A percentile compares a stretch with the other conserved stretches of the same genome.
Evolutionary conservation across 2,113 vertebrate species (phyloP).

Genomic region (Spea multiplicata): DNA sequence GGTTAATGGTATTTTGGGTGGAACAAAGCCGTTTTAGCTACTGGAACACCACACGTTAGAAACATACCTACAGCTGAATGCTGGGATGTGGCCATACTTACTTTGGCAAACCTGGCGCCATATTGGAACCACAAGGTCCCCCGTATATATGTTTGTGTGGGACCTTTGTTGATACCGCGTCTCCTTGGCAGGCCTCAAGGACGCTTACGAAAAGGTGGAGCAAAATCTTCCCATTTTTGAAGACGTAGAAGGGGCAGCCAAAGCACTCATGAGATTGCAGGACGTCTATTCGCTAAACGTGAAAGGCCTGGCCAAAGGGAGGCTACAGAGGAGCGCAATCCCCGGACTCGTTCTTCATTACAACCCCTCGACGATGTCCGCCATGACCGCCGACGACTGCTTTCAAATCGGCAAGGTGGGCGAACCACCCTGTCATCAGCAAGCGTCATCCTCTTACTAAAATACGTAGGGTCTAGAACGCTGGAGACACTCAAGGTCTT

Average conservation of each 20-base stretch:
- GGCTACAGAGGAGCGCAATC: conserved; percentile 68
- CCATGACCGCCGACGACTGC: conserved; percentile 85
- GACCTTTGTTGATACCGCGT: background rate
- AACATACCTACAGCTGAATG: no score
- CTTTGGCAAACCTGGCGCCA: no score
- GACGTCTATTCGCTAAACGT: conserved; percentile 84
- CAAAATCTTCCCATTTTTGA: conserved; percentile 73
- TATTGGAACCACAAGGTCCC: no score
- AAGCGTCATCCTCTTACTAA: no score
- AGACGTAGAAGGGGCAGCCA: conserved; percentile 82
- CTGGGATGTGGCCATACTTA: no score
- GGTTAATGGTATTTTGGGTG: no score
- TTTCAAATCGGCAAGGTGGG: conserved; percentile 90
- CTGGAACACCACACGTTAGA: no score
- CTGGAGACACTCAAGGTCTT: no score
- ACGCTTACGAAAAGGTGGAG: conserved; percentile 68
- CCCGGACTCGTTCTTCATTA: conserved; percentile 62
- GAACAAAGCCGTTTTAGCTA: no score
- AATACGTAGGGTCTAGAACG: no score
- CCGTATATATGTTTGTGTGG: no score
- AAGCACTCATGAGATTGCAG: conserved; percentile 86
- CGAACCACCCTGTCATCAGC: background rate
- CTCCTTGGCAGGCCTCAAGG: conserved; percentile 69
- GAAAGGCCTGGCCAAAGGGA: conserved; percentile 70
- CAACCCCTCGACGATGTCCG: conserved; percentile 61